Base-by-base conservation (phyloP, 1,140 invertebrate genomes). In the Sycophila sp. region DNA sequence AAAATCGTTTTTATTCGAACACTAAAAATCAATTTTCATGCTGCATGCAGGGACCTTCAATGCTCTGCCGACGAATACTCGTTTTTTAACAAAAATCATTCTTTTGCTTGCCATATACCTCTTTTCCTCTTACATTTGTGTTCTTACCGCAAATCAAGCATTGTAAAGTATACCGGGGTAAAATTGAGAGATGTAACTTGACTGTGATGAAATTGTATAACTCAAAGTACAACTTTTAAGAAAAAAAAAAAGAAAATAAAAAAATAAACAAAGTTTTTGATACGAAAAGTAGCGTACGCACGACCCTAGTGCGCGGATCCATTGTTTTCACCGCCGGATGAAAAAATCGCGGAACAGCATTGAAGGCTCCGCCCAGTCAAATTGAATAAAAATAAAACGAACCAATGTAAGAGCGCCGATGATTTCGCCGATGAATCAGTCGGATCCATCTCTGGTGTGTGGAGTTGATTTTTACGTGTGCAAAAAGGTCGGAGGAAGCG, bases 401-500 rank as follows among this genome's bases (percentile, higher is more conserved):
- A 69, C 58, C 59, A 55, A 55, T 55, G 30, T 45, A 63, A 36
- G 19, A 13, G 13, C 24, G 38, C 36, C 40, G 34, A 59, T 51
- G 24, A 67, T 49, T 67, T 68, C 17, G 30, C 22, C 34, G 40
- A 26, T 22, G 34, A 63, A 53, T 69, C 32, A 56, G 49, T 63
- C 45, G 36, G 49, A 56, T 69, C 28, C 49, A 69, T 63, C 47
- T 60, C 66, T 69, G 34, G 45, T 60, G n/a, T n/a, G 26, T 69
- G 45, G 66, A 60, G 56, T 49, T 68, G 40, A 69, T 69, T 63
- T 63, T 66, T 63, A 8, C 36, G 56, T n/a, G n/a, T n/a, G n/a
- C n/a, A n/a, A n/a, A n/a, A n/a, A n/a, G n/a, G n/a, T n/a, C n/a
- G n/a, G n/a, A n/a, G n/a, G n/a, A n/a, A n/a, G n/a, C n/a, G n/a